These are phyloP conservation scores for Aricia agestis DNA, from an alignment of 1,140 invertebrate species.

Conservation along the genomic window DNA sequence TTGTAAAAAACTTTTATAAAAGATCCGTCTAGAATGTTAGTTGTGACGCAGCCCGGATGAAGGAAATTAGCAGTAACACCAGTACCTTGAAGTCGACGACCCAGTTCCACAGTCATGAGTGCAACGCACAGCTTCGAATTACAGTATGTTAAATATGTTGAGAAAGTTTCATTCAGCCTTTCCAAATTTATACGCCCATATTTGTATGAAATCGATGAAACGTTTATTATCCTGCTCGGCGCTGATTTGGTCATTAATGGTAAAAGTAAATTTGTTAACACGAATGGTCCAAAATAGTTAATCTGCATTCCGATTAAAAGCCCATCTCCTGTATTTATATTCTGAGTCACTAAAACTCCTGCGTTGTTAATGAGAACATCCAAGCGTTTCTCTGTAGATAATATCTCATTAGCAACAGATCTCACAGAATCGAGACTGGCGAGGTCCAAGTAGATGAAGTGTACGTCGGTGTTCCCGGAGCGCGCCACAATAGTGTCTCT, in stretches of 20 bases:
- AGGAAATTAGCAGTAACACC: conserved; percentile 86
- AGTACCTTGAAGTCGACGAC: conserved; percentile 82
- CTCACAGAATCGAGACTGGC: conserved; percentile 86
- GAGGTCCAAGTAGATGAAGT: conserved; percentile 80
- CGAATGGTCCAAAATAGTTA: conserved; percentile 91
- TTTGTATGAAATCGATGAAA: conserved; percentile 86
- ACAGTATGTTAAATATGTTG: conserved; percentile 21
- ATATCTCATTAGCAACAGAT: conserved; percentile 80
- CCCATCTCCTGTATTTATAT: conserved; percentile 82
- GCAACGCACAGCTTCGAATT: conserved; percentile 91
- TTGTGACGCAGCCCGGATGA: conserved; percentile 81
- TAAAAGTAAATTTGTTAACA: conserved; percentile 82
- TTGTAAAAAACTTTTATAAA: conserved; percentile 7
- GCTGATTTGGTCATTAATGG: conserved; percentile 86
- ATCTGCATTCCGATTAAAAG: conserved; percentile 89
- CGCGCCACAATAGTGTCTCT: conserved; percentile 67
- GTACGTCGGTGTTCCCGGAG: conserved; percentile 69
- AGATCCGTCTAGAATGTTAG: conserved; percentile 33
- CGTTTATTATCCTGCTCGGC: conserved; percentile 88
- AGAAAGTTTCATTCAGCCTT: conserved; percentile 79
- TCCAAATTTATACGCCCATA: conserved; percentile 83
- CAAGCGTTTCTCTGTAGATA: conserved; percentile 80
- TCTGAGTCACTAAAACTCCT: conserved; percentile 56
- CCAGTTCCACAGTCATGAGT: conserved; percentile 87
- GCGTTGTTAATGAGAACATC: conserved; percentile 92